Conservation (phyloP, 2,113 vertebrate species). For the Lampris megalopsis region DNA sequence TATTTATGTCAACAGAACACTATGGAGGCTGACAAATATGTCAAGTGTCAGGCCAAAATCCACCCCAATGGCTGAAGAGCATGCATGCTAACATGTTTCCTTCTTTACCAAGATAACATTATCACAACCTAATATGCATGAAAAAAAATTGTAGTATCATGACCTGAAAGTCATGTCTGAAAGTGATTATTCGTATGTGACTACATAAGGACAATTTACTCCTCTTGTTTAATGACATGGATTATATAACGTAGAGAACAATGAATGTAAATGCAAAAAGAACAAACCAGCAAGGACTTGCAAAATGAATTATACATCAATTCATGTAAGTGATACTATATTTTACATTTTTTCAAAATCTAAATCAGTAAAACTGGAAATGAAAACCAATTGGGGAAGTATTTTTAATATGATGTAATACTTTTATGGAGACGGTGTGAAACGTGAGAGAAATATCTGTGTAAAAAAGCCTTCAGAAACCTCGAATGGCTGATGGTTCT, state of each 20-base stretch:
- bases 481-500: slow-evolving; percentile 91
- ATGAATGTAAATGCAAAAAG: too few relatives aligned
- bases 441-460: slow-evolving; percentile 12
- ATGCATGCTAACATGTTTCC: background rate
- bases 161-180: background rate
- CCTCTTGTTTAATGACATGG: background rate
- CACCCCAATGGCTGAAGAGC: background rate
- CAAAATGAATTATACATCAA: too few relatives aligned
- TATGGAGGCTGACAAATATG: background rate
- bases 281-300: slow-evolving; percentile 9
- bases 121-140: background rate
- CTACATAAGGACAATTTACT: background rate
- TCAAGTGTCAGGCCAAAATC: background rate
- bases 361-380: slow-evolving; percentile 13
- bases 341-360: too few relatives aligned
- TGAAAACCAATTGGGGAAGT: slow-evolving; percentile 7
- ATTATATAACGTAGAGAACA: background rate
- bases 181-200: background rate
- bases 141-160: too few relatives aligned
- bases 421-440: slow-evolving; percentile 1
- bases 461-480: slow-evolving; percentile 75
- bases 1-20: slow-evolving; percentile 11
- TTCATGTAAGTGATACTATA: background rate
- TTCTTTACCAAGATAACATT: background rate
- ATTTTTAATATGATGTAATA: slow-evolving; percentile 19